A percentile compares a stretch with the other conserved stretches of the same genome.
Evolutionary conservation across 1,140 invertebrate genomes (phyloP).

Genomic region (Drosophila bifasciata): DNA sequence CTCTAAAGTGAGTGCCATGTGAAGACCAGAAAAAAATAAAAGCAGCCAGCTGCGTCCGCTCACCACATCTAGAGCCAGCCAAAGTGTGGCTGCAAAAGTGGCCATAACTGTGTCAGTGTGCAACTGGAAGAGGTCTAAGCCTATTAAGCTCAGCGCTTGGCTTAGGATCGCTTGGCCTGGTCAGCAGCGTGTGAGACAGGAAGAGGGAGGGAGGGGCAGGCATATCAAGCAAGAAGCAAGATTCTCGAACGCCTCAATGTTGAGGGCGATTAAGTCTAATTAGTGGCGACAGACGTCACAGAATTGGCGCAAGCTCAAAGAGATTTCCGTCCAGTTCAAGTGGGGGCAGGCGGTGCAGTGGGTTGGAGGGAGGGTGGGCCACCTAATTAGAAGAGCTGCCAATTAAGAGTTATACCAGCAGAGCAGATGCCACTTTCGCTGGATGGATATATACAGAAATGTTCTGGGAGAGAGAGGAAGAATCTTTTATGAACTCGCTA

Average conservation of each 20-base stretch:
- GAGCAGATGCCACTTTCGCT: conserved; percentile 30
- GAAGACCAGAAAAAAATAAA: conserved; percentile 57
- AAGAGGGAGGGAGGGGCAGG: conserved; percentile 8
- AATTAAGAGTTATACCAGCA: conserved; percentile 41
- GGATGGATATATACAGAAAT: no score
- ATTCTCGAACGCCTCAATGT: conserved; percentile 22
- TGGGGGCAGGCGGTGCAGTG: not conserved
- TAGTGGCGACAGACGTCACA: conserved; percentile 62
- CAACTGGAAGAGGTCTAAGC: conserved; percentile 50
- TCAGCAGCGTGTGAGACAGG: conserved; percentile 5
- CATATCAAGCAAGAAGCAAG: conserved; percentile 12
- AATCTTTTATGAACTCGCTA: conserved; percentile 25
- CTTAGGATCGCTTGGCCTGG: conserved; percentile 62
- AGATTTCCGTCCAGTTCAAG: conserved; percentile 37
- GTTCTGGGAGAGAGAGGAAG: not conserved
- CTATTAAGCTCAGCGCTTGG: conserved; percentile 47
- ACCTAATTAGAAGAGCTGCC: conserved; percentile 56
- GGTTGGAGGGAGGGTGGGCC: not conserved
- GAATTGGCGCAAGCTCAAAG: conserved; percentile 62
- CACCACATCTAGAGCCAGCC: conserved; percentile 11
- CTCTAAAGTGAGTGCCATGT: conserved; percentile 15
- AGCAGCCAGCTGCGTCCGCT: conserved; percentile 31
- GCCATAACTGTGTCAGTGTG: conserved; percentile 54
- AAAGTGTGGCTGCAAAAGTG: not conserved
- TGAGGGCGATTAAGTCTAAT: conserved; percentile 60